phyloP scores from a whole-genome alignment of 2,113 vertebrate genomes.

The Charadrius vociferus region DNA sequence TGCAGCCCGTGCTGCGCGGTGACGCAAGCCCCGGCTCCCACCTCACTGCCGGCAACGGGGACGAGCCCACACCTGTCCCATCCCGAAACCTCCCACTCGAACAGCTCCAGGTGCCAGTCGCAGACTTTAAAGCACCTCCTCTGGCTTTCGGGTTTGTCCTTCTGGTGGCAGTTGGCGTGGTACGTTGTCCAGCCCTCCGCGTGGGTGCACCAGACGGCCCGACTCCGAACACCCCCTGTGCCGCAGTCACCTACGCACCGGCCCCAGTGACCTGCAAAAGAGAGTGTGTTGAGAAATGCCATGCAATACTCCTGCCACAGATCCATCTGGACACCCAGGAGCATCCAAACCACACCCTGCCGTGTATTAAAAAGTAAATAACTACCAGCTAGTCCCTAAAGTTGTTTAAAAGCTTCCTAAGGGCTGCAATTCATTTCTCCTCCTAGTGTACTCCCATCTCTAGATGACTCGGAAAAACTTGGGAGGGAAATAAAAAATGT shows the following conservation, averaged over 20 bases:
- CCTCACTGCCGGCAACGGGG: slow-evolving; percentile 66
- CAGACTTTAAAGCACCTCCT: slow-evolving; percentile 92
- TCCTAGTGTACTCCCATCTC: not conserved
- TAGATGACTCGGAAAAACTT: not conserved
- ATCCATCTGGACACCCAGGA: rapidly evolving
- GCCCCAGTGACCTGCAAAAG: slow-evolving; percentile 89
- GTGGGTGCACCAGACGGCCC: slow-evolving; percentile 92
- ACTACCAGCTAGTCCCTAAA: not conserved
- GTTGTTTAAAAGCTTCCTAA: not conserved
- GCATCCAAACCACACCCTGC: too few relatives aligned
- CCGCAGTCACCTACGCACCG: slow-evolving; percentile 92
- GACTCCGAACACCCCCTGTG: slow-evolving; percentile 83
- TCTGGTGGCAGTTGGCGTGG: slow-evolving; percentile 84
- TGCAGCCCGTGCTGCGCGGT: slow-evolving; percentile 94
- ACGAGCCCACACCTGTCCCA: slow-evolving; percentile 86
- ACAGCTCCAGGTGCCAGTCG: slow-evolving; percentile 92
- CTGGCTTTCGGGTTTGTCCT: slow-evolving; percentile 83
- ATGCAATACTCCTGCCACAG: rapidly evolving
- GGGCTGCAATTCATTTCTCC: not conserved
- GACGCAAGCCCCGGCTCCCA: slow-evolving; percentile 76
- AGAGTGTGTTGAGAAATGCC: not conserved
- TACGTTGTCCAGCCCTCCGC: slow-evolving; percentile 90
- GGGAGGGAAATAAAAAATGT: not conserved
- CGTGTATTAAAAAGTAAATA: not conserved
- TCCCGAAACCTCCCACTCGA: slow-evolving; percentile 89